phyloP scores from a whole-genome alignment of 2,888 invertebrate species.

The Pristionchus maxplancki region DNA sequence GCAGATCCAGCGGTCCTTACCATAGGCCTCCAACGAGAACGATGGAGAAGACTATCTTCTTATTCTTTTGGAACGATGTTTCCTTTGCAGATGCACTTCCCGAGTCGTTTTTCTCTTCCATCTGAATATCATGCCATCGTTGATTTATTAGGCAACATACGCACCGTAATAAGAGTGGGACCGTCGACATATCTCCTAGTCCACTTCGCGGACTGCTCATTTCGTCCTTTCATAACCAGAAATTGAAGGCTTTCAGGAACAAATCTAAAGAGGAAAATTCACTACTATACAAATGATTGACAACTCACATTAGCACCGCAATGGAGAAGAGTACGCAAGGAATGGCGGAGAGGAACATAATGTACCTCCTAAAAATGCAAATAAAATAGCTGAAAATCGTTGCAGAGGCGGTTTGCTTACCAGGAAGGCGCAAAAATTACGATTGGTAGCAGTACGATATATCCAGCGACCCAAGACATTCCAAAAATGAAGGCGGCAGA shows the following conservation, averaged over 20 bases:
- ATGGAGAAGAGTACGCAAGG: neutral
- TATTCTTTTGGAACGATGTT: constrained; percentile 8
- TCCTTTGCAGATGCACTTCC: neutral
- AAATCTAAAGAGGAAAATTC: neutral
- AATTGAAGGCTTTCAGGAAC: constrained; percentile 49
- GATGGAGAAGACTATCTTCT: neutral
- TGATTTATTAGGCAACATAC: neutral
- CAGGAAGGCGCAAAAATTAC: neutral
- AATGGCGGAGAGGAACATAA: constrained; percentile 19
- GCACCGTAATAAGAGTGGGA: neutral
- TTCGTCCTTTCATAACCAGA: neutral
- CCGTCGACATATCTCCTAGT: neutral
- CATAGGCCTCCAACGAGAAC: neutral
- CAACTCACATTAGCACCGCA: constrained; percentile 20
- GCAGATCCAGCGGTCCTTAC: neutral
- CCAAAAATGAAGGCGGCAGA: constrained; percentile 32
- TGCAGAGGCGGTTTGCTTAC: too few relatives aligned
- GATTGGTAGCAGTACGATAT: constrained; percentile 31
- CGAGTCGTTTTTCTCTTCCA: neutral
- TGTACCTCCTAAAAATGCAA: neutral
- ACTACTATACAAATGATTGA: neutral
- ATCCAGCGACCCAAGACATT: constrained; percentile 47
- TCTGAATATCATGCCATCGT: neutral
- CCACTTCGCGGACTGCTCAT: constrained; percentile 20
- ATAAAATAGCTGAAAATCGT: neutral